Evolutionary conservation across 2,113 vertebrate genomes (phyloP).

Genomic region (Rhinopomastus cyanomelas): DNA sequence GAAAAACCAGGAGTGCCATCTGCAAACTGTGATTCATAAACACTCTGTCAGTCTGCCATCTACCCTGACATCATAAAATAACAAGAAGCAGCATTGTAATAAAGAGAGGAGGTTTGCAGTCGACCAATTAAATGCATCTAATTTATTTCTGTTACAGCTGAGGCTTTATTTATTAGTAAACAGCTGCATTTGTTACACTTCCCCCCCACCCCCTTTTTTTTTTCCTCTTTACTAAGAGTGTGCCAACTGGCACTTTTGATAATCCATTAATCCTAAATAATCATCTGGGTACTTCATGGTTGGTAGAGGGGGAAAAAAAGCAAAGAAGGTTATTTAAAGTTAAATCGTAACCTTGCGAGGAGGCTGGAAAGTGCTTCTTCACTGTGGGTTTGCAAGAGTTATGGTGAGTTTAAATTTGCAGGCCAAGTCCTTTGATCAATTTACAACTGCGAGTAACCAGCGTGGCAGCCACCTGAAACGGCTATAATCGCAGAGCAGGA

Average conservation of each 20-base stretch:
- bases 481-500: not conserved
- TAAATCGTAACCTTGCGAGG: constrained; percentile 61
- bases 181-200: constrained; percentile 83
- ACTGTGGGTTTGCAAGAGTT: not conserved
- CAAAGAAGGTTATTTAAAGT: constrained; percentile 64
- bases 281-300: constrained; percentile 74
- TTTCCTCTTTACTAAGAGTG: constrained; percentile 64
- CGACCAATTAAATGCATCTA: constrained; percentile 85
- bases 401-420: constrained; percentile 34
- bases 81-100: constrained; percentile 83
- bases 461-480: not conserved
- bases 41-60: constrained; percentile 85
- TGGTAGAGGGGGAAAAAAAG: not conserved
- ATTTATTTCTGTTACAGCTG: constrained; percentile 88
- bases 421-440: constrained; percentile 8
- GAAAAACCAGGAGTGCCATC: constrained; percentile 83
- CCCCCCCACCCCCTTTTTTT: fast-evolving
- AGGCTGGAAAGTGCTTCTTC: constrained; percentile 14
- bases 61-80: constrained; percentile 85
- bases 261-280: constrained; percentile 83
- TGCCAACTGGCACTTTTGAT: constrained; percentile 80
- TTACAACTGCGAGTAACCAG: not conserved
- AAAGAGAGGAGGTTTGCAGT: constrained; percentile 80
- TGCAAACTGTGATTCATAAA: constrained; percentile 89
- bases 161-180: constrained; percentile 89